Base-by-base conservation (phyloP, 2,888 invertebrate species). In the Rotaria magnacalcarata region DNA sequence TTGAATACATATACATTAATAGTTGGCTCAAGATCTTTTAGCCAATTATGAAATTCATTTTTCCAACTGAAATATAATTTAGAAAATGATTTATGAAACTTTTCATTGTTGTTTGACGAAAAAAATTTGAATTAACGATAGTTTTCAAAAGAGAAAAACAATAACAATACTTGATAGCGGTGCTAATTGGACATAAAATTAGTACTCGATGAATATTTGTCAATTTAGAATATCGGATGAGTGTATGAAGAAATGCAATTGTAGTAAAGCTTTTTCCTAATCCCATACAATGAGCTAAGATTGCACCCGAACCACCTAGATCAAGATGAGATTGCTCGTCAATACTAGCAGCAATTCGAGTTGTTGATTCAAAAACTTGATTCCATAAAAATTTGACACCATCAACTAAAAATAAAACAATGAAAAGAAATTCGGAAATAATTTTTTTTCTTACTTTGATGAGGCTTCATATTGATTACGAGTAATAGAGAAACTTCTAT, bases 221-320 rank as follows among this genome's bases (percentile, higher is more conserved):
- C 87, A 93, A 91, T 86, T 91, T 92, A 89, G 94, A 93, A 85
- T 89, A 88, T 0, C 92, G 92, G 87, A 97, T 91, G 88, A 97
- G 91, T 0, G 97, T 96, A 91, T 97, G 96, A 0, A 94, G 92
- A 87, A 97, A 86, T 92, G 92, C 93, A 24, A 97, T 94, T 87
- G 96, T 94, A 94, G 95, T 92, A 41, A 84, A 47, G 3, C 85
- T 85, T 47, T 85, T 87, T 16, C 87, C 87, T 67, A 67, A 67
- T 87, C 97, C 97, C 97, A 98, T 97, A 90, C 97, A 97, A 92
- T 98, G 97, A 0, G 97, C 97, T 85, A 98, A 92, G 88, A 98
- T 96, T 90, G 96, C 96, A 0, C 96, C 96, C 0, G 95, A 95
- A 0, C 96, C 96, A n/a, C 89, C 90, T 84, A 89, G 89, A 58